Percentiles rank a stretch among this genome's conserved stretches.
Evolutionary conservation across 2,888 invertebrate species (phyloP).

Genomic region (Cataglyphis albicans): DNA sequence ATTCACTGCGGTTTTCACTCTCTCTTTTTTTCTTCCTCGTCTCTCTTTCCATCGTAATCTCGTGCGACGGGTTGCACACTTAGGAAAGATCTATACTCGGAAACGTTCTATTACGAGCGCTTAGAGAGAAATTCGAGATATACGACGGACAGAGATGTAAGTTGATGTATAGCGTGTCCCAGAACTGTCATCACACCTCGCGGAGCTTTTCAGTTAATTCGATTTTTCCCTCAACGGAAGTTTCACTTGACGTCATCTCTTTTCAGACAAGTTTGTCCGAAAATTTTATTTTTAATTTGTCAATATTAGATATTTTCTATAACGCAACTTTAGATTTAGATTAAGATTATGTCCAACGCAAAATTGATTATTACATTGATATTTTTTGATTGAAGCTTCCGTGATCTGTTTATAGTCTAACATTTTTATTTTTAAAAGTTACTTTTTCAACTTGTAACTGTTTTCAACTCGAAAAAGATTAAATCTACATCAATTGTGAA

Average conservation of each 20-base stretch:
- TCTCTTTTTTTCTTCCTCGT: not conserved
- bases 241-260: not conserved
- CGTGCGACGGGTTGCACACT: slow-evolving; percentile 15
- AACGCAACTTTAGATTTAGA: not conserved
- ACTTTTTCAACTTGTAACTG: not conserved
- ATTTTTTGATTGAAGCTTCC: not conserved
- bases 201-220: slow-evolving; percentile 29
- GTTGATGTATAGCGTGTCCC: slow-evolving; percentile 18
- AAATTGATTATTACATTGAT: not conserved
- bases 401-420: not conserved
- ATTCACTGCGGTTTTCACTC: slow-evolving; percentile 20
- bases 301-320: not conserved
- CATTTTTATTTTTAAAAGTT: not conserved
- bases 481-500: not conserved
- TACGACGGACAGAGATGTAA: not conserved
- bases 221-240: not conserved
- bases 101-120: slow-evolving; percentile 20
- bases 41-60: slow-evolving; percentile 14
- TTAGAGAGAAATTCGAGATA: slow-evolving; percentile 45
- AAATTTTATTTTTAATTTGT: not conserved
- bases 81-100: slow-evolving; percentile 21
- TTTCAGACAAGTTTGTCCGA: not conserved
- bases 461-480: not conserved
- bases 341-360: not conserved
- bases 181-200: slow-evolving; percentile 16